These are phyloP conservation scores for Ranitomeya imitator DNA, from an alignment of 2,113 vertebrate species.

Conservation along the genomic window DNA sequence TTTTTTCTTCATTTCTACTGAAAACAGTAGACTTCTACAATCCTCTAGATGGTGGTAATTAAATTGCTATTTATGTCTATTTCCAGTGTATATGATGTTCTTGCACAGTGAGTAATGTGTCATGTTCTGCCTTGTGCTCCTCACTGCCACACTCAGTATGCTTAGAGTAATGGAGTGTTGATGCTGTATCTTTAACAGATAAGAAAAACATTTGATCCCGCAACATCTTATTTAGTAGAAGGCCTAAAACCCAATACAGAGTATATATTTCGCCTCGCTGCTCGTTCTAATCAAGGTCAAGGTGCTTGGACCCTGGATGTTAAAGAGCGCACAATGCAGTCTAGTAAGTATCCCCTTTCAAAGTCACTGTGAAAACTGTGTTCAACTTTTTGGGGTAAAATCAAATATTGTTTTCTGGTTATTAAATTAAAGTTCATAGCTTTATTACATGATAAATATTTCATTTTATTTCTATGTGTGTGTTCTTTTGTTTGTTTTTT, in stretches of 20 bases:
- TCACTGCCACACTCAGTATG: not conserved
- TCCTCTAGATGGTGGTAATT: too few species aligned
- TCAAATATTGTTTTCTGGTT: not conserved
- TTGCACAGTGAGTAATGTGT: not conserved
- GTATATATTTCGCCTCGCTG: slow-evolving; percentile 93
- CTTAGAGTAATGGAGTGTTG: not conserved
- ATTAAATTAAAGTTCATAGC: not conserved
- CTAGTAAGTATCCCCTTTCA: slow-evolving; percentile 89
- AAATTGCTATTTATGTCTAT: too few species aligned
- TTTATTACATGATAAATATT: not conserved
- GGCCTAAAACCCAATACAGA: slow-evolving; percentile 91
- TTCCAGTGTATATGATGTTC: too few species aligned
- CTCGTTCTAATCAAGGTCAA: slow-evolving; percentile 89
- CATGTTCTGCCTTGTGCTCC: not conserved
- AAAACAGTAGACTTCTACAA: too few species aligned
- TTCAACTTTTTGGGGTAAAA: not conserved
- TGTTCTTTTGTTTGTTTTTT: not conserved
- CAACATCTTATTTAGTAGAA: slow-evolving; percentile 84
- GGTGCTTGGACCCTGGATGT: slow-evolving; percentile 94
- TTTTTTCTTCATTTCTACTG: too few species aligned
- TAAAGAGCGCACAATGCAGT: slow-evolving; percentile 92
- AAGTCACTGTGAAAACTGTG: not conserved
- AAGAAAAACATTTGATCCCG: slow-evolving; percentile 83
- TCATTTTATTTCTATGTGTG: not conserved
- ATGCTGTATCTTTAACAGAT: slow-evolving; percentile 70